phyloP scores from a whole-genome alignment of 2,888 invertebrate genomes.

The Caenorhabditis zanzibari region DNA sequence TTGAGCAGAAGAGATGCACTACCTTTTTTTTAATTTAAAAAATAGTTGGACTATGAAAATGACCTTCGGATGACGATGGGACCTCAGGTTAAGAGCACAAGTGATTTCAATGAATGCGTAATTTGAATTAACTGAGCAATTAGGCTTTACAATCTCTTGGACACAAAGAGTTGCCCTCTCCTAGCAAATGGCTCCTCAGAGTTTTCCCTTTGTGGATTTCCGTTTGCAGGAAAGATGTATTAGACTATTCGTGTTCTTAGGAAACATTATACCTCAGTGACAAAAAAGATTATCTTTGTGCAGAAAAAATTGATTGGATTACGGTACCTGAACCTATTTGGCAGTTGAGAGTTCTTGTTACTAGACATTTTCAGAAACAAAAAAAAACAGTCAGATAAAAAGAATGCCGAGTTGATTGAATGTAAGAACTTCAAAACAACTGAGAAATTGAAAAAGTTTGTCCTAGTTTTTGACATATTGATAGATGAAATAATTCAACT shows the following conservation, averaged over 20 bases:
- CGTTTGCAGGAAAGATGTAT: conserved; percentile 41
- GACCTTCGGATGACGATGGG: conserved; percentile 24
- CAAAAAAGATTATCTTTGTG: background rate
- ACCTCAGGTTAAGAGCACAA: conserved; percentile 41
- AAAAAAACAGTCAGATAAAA: background rate
- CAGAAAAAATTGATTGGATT: too few relatives aligned
- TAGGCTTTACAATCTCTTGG: conserved; percentile 57
- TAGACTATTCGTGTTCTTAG: conserved; percentile 45
- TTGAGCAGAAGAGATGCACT: background rate
- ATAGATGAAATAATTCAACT: conserved; percentile 50
- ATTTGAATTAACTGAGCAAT: conserved; percentile 64
- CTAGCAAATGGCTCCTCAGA: conserved; percentile 51
- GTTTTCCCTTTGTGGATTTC: conserved; percentile 54
- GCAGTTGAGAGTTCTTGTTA: too few relatives aligned
- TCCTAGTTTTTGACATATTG: conserved; percentile 50
- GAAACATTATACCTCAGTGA: conserved; percentile 26
- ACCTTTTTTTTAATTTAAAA: background rate
- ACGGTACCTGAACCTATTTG: too few relatives aligned
- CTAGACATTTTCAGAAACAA: background rate
- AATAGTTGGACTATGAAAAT: background rate
- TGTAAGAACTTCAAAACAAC: background rate
- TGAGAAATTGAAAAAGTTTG: background rate
- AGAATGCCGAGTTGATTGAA: background rate
- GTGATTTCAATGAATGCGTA: conserved; percentile 63
- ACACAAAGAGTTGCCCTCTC: conserved; percentile 64